phyloP scores from a whole-genome alignment of 2,797 vertebrate species.

The Eulemur albifrons region DNA sequence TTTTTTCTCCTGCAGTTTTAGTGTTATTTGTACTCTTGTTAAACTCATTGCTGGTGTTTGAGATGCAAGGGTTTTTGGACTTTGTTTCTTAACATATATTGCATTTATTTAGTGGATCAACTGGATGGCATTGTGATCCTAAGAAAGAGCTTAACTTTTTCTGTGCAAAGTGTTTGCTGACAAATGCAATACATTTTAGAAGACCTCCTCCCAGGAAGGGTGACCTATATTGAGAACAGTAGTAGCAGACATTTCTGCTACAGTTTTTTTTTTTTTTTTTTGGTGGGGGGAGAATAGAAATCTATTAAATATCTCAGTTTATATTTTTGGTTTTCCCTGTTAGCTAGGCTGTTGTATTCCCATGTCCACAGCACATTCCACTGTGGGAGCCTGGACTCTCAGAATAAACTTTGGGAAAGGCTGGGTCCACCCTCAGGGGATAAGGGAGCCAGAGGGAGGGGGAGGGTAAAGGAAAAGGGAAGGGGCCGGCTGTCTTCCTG shows the following conservation, averaged over 20 bases:
- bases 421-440: slow-evolving; percentile 71
- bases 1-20: background rate
- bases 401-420: slow-evolving; percentile 79
- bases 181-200: slow-evolving; percentile 17
- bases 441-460: slow-evolving; percentile 60
- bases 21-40: background rate
- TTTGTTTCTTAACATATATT: slow-evolving; percentile 48
- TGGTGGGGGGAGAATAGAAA: background rate
- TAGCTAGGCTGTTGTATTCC: slow-evolving; percentile 74
- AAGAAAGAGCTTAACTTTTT: slow-evolving; percentile 39
- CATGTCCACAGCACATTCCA: slow-evolving; percentile 71
- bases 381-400: slow-evolving; percentile 67
- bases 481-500: slow-evolving; percentile 74
- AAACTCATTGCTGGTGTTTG: background rate
- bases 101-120: slow-evolving; percentile 1
- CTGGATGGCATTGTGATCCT: background rate
- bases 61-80: slow-evolving; percentile 17
- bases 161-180: slow-evolving; percentile 27
- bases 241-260: background rate
- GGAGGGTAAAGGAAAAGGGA: slow-evolving; percentile 71
- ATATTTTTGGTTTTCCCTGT: slow-evolving; percentile 77
- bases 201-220: slow-evolving; percentile 20
- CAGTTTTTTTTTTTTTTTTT: background rate
- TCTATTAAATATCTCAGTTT: slow-evolving; percentile 61
- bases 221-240: background rate